Conservation (phyloP, 2,113 vertebrate species). For the Deroptyus accipitrinus region DNA sequence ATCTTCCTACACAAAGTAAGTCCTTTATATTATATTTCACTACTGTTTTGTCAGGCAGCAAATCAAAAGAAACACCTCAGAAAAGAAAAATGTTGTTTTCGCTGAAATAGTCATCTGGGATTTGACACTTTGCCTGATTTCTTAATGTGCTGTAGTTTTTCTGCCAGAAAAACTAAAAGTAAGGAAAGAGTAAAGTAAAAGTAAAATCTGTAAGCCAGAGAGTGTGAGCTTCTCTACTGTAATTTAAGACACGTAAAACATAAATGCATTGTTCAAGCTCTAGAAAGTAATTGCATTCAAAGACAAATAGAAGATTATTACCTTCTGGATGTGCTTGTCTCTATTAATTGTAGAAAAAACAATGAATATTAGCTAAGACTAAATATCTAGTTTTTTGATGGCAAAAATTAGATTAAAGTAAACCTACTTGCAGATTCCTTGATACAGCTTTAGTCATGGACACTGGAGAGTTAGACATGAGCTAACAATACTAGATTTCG, state of each 20-base stretch:
- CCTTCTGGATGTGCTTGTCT: not conserved
- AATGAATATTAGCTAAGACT: not conserved
- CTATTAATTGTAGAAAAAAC: not conserved
- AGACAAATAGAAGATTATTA: not conserved
- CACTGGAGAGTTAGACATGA: not conserved
- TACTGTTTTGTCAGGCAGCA: not conserved
- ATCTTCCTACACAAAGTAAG: not conserved
- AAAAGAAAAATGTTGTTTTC: not conserved
- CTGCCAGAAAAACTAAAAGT: not conserved
- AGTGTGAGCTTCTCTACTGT: not conserved
- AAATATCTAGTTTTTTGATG: not conserved
- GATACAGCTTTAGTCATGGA: not conserved
- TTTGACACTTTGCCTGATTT: not conserved
- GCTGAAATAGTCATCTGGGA: not conserved
- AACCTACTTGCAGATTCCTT: not conserved
- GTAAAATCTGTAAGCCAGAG: not conserved
- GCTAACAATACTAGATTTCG: not conserved
- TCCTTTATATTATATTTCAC: not conserved
- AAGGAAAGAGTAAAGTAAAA: not conserved
- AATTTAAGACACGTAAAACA: not conserved
- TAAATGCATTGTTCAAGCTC: not conserved
- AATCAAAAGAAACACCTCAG: not conserved
- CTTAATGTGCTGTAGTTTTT: not conserved
- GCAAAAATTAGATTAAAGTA: not conserved
- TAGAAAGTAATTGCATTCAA: not conserved